Evolutionary conservation across 2,888 invertebrate species (phyloP), one percentile per base, ranked within the genome.

Genomic region (Therioaphis trifolii): DNA sequence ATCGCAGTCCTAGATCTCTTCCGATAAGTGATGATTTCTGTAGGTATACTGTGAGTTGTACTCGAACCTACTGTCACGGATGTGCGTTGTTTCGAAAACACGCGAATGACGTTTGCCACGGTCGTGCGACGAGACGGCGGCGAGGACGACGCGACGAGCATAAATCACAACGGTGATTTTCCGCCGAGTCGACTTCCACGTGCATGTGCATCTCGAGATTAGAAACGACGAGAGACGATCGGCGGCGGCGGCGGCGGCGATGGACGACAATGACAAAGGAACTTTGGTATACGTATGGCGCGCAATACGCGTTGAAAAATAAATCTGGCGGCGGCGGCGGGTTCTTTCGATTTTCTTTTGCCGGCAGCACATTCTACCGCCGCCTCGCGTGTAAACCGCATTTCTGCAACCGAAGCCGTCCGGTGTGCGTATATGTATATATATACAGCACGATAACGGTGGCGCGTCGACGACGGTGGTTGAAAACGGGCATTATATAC

Each of bases 291-390:
- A n/a, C n/a, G n/a, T n/a, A n/a, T n/a, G 55, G 29, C 9, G 29
- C 35, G 61, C n/a, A 24, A 18, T 18, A 18, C 29, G 29, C 72
- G 49, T 61, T 43, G 63, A 27, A 63, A 77, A 66, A 77, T 49
- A 66, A 77, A 49, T 66, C 63, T 21, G 77, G 21, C 66, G 63
- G 46, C 46, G 66, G 40, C 18, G 21, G 40, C 55, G 74, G 29
- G 66, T 66, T 49, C 29, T 52, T 52, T 78, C 66, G 77, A 35
- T 78, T 78, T 78, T 52, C 66, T 78, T 78, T 78, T 68, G 21
- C 66, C 49, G 24, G 52, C 61, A n/a, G 61, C 52, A 72, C 80
- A 80, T 80, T 80, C 80, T 80, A 61, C 46, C 43, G 71, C 40
- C 71, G 79, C 29, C 46, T 52, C 71, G 79, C 29, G 63, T 52